These are phyloP conservation scores for Puffinus mauretanicus DNA, from an alignment of 2,113 vertebrate genomes.

Conservation along the genomic window DNA sequence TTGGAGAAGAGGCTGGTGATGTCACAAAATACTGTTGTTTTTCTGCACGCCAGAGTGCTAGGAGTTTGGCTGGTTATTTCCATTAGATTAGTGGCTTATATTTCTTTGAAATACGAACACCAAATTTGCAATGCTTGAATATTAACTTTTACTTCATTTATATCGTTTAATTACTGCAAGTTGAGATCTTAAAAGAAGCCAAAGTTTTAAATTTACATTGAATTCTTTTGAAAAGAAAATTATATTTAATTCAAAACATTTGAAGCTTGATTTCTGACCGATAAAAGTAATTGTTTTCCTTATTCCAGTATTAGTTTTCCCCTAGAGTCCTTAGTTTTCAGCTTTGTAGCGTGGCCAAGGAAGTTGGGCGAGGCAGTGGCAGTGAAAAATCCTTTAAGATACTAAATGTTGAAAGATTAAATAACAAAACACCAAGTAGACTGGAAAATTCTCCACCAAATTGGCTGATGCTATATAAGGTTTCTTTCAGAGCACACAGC, in stretches of 20 bases:
- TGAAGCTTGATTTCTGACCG: background rate
- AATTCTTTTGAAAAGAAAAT: background rate
- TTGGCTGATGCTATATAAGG: background rate
- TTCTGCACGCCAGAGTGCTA: rapidly evolving
- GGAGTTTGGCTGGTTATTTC: background rate
- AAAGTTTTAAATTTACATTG: background rate
- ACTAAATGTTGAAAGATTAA: background rate
- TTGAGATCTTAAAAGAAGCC: background rate
- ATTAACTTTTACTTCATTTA: background rate
- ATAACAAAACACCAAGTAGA: background rate
- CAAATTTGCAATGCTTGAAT: too few relatives aligned
- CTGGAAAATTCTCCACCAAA: too few relatives aligned
- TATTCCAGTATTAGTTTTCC: background rate
- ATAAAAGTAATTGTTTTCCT: background rate
- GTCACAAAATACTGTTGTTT: background rate
- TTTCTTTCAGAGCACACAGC: background rate
- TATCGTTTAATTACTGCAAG: background rate
- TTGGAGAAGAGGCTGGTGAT: background rate
- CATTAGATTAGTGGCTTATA: rapidly evolving
- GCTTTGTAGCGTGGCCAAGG: background rate
- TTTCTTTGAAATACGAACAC: background rate
- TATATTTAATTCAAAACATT: background rate
- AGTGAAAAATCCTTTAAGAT: background rate
- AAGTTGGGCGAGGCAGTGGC: background rate
- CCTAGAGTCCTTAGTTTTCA: background rate